Percentiles rank a stretch among this genome's conserved stretches.
These are phyloP conservation scores for Heliothis peltigera DNA, from an alignment of 2,888 invertebrate species.

Conservation along the genomic window DNA sequence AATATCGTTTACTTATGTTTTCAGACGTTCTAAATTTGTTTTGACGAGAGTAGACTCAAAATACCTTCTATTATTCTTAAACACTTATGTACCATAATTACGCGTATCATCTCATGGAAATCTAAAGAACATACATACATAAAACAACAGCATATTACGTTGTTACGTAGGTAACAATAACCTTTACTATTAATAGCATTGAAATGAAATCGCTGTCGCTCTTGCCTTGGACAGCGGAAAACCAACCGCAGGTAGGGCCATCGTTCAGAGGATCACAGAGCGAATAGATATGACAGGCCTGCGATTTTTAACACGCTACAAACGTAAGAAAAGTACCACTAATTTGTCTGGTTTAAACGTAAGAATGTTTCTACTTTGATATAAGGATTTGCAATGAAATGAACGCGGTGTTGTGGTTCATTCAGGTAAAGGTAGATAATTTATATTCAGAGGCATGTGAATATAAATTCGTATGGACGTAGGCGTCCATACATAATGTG, in stretches of 20 bases:
- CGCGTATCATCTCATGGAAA: no score
- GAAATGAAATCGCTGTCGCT: not conserved
- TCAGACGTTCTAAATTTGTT: no score
- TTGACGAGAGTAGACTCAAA: no score
- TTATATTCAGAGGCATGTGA: not conserved
- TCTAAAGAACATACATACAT: no score
- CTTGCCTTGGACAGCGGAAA: not conserved
- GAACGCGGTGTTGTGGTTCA: constrained; percentile 1
- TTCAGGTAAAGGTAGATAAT: constrained; percentile 3
- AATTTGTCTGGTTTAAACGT: constrained; percentile 44
- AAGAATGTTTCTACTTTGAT: constrained; percentile 20
- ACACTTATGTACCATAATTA: no score
- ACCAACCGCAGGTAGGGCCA: constrained; percentile 25
- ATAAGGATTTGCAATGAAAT: constrained; percentile 10
- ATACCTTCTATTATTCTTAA: no score
- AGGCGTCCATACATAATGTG: no score
- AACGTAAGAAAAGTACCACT: constrained; percentile 33
- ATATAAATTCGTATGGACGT: no score
- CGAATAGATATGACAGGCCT: constrained; percentile 47
- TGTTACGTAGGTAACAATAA: not conserved
- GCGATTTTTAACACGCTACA: constrained; percentile 46
- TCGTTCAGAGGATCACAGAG: constrained; percentile 51
- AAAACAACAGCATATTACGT: no score
- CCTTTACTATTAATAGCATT: no score
- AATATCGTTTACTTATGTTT: no score